Evolutionary conservation across 1,140 invertebrate species (phyloP).

Genomic region (Anastrepha ludens): DNA sequence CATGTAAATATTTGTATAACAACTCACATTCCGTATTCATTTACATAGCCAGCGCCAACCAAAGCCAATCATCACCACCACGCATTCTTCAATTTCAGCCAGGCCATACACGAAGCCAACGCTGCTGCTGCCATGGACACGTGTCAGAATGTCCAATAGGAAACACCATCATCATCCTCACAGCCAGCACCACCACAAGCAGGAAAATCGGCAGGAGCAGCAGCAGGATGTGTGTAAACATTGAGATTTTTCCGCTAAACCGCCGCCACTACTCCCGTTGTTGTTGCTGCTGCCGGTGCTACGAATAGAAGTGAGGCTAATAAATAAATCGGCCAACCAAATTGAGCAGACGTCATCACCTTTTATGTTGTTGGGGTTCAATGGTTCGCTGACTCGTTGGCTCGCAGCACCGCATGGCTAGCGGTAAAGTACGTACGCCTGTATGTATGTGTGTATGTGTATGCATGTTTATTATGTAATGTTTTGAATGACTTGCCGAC

Average conservation of each 20-base stretch:
- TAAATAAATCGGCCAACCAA: constrained; percentile 53
- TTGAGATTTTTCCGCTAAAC: constrained; percentile 6
- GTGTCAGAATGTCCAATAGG: constrained; percentile 3
- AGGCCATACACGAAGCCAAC: background rate
- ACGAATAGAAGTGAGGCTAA: constrained; percentile 22
- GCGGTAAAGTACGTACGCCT: background rate
- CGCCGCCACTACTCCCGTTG: background rate
- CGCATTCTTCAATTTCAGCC: background rate
- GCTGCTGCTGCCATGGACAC: constrained; percentile 12
- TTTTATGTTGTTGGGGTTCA: constrained; percentile 43
- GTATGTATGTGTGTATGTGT: constrained; percentile 3
- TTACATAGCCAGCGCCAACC: constrained; percentile 24
- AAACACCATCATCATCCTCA: background rate
- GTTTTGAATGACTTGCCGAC: constrained; percentile 20
- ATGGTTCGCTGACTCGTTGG: constrained; percentile 1
- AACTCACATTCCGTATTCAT: constrained; percentile 40
- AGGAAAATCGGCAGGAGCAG: background rate
- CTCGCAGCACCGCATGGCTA: constrained; percentile 17
- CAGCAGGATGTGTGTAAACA: constrained; percentile 26
- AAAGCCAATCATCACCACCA: constrained; percentile 14
- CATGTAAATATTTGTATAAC: constrained; percentile 52
- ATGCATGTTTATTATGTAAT: constrained; percentile 8
- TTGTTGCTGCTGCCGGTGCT: background rate
- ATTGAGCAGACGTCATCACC: constrained; percentile 58
- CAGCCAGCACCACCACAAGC: background rate